Base-by-base conservation (phyloP, 2,888 invertebrate genomes). In the Aphrophora alni region DNA sequence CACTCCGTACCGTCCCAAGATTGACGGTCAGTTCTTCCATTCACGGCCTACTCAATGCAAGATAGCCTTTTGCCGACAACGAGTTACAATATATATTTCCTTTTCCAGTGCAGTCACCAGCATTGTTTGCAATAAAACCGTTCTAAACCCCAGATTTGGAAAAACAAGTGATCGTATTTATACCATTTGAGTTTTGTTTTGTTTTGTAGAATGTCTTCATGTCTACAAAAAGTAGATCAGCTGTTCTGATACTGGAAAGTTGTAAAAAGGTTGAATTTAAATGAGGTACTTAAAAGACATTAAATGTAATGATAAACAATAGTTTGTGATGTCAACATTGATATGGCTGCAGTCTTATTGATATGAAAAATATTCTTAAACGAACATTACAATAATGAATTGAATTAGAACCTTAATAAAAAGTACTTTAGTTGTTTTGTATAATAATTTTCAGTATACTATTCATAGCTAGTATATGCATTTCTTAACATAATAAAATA, bases 151-250 rank as follows among this genome's bases (percentile, higher is more conserved):
- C 59, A 21, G 59, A 59, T 59, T 59, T 59, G 59, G 59, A 5
- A 21, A 59, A 21, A 59, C 59, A 5, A 59, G 21, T 59, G 59
- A 21, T 1, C 59, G 59, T 10, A 59, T 21, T 59, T 59, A 21
- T 59, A 59, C 59, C n/a, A 59, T 59, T 59, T 59, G 59, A 12
- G 59, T 59, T 59, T n/a, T 21, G 59, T 59, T 59, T 33, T 59
- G 59, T 44, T 44, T 44, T 7, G 12, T 44, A 10, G 44, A 44
- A 44, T 44, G 44, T 59, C 59, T 59, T 59, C 59, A 21, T 59
- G 59, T 59, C 59, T 59, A 21, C 59, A 59, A 59, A 59, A 59
- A 59, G 59, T 59, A 59, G 59, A 59, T 59, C 21, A 59, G 59
- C 59, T 44, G 12, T 7, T 2, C 21, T 14, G 59, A 59, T 59